These are phyloP conservation scores for Myoxocephalus aenaeus DNA, from an alignment of 2,797 vertebrate genomes.

Conservation along the genomic window DNA sequence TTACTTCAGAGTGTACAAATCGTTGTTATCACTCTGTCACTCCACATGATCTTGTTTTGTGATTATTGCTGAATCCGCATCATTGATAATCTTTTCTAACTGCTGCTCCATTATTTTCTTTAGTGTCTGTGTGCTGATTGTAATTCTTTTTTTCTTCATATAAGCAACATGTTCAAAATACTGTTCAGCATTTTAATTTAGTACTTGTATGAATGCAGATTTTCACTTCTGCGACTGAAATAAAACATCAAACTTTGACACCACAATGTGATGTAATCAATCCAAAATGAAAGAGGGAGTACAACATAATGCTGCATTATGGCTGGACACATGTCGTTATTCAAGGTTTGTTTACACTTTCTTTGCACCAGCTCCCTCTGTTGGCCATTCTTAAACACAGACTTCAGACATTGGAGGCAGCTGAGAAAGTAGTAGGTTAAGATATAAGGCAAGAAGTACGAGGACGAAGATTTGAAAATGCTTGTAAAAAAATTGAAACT, in stretches of 20 bases:
- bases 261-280: not conserved
- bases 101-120: conserved; percentile 46
- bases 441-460: not conserved
- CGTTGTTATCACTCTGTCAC: conserved; percentile 29
- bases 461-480: conserved; percentile 1
- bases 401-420: not conserved
- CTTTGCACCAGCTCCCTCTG: conserved; percentile 58
- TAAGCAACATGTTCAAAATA: conserved; percentile 39
- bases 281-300: not conserved
- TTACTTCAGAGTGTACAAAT: conserved; percentile 4
- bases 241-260: conserved; percentile 54
- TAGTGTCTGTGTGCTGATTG: conserved; percentile 37
- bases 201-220: conserved; percentile 72
- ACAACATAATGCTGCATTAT: not conserved
- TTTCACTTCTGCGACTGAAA: conserved; percentile 73
- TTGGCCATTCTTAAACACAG: conserved; percentile 10
- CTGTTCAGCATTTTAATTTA: conserved; percentile 53
- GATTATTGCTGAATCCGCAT: conserved; percentile 42
- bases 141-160: conserved; percentile 41
- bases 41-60: conserved; percentile 48
- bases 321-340: not conserved
- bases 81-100: conserved; percentile 49
- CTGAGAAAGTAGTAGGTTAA: conserved; percentile 12
- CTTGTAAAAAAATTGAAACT: not conserved
- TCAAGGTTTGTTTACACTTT: not conserved